Conservation (phyloP, 1,140 invertebrate genomes). For the Kradibia gibbosae region DNA sequence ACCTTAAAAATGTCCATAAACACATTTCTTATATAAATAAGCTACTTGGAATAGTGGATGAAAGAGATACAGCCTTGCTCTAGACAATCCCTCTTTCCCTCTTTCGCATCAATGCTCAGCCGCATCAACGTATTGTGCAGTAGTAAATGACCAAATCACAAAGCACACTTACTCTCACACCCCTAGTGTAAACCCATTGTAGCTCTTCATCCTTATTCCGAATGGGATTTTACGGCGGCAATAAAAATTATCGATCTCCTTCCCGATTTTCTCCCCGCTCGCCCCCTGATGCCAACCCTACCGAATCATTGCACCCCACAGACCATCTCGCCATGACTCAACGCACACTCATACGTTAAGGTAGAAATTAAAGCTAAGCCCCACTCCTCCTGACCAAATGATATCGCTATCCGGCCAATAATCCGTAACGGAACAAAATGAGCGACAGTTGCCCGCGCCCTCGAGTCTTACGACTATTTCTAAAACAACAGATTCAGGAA, state of each 20-base stretch:
- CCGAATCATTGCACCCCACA: no score
- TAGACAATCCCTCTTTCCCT: not conserved
- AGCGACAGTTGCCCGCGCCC: not conserved
- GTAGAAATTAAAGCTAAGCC: not conserved
- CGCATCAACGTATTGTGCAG: not conserved
- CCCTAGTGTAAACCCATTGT: not conserved
- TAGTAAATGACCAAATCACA: not conserved
- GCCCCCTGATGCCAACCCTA: no score
- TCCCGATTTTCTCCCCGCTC: no score
- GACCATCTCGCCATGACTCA: no score
- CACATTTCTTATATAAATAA: not conserved
- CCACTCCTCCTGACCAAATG: not conserved
- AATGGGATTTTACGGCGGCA: not conserved
- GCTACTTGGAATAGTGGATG: not conserved
- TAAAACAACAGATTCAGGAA: no score
- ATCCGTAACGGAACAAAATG: slow-evolving; percentile 23
- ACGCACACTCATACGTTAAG: not conserved
- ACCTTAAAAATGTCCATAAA: not conserved
- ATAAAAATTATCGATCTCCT: slow-evolving; percentile 28
- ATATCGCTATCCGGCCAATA: no score
- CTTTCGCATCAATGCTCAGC: no score
- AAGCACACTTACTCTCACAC: not conserved
- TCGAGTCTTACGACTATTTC: not conserved
- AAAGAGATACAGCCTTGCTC: not conserved
- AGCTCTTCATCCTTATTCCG: not conserved